These are phyloP conservation scores for Bothrops jararaca DNA, from an alignment of 2,113 vertebrate species.

Conservation along the genomic window DNA sequence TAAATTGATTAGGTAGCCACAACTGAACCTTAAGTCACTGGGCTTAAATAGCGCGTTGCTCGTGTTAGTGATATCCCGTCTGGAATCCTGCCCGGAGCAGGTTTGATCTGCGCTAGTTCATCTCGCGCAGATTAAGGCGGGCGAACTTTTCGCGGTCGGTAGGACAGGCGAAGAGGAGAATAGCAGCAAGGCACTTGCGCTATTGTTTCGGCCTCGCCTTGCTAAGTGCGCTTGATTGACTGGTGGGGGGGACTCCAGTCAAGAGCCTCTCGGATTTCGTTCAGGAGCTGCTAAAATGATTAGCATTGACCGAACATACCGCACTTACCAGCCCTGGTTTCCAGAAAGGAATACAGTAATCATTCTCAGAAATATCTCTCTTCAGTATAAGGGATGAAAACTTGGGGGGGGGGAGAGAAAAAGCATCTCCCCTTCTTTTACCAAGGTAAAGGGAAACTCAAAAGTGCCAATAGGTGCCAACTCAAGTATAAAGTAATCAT, in stretches of 20 bases:
- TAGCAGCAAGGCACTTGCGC: neutral
- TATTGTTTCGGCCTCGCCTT: neutral
- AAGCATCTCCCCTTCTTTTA: rapidly evolving
- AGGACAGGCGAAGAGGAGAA: neutral
- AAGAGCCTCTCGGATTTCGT: neutral
- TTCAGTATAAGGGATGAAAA: neutral
- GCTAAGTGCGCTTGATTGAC: neutral
- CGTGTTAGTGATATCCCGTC: neutral
- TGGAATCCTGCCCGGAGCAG: neutral
- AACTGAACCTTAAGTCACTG: neutral
- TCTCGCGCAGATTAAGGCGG: neutral
- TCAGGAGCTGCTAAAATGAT: neutral
- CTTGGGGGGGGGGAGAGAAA: neutral
- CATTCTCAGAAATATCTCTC: neutral
- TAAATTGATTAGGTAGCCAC: neutral
- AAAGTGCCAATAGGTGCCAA: neutral
- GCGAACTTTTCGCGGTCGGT: neutral
- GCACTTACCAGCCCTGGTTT: neutral
- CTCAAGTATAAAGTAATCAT: neutral
- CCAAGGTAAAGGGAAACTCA: neutral
- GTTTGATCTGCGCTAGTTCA: neutral
- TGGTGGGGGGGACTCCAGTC: neutral
- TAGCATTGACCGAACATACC: neutral
- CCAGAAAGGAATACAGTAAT: neutral
- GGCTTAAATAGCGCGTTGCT: neutral